phyloP scores from a whole-genome alignment of 2,888 invertebrate species.

The Eudasyphora cyanicolor region DNA sequence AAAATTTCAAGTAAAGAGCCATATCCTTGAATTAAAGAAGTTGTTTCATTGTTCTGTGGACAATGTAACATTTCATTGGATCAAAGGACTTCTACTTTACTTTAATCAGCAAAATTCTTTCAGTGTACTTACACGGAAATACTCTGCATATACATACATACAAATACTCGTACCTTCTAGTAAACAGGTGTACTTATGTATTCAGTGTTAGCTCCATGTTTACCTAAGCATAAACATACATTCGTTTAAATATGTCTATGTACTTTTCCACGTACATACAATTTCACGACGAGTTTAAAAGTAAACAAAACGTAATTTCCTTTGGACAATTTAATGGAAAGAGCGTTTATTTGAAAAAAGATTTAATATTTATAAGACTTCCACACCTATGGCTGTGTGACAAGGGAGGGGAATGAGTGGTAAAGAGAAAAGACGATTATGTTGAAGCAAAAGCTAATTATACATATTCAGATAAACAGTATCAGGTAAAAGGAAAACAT shows the following conservation, averaged over 20 bases:
- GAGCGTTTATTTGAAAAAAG: constrained; percentile 44
- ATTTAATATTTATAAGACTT: constrained; percentile 45
- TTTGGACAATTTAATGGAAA: not conserved
- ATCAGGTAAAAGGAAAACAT: constrained; percentile 46
- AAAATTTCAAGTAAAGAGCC: too few relatives aligned
- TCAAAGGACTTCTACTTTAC: too few relatives aligned
- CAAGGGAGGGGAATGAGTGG: not conserved
- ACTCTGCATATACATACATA: too few relatives aligned
- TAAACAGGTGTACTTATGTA: not conserved
- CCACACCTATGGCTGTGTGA: constrained; percentile 39
- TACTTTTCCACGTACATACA: not conserved
- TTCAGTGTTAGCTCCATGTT: not conserved
- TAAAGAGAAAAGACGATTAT: too few relatives aligned
- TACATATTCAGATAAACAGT: constrained; percentile 2
- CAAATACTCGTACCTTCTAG: too few relatives aligned
- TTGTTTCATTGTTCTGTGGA: too few relatives aligned
- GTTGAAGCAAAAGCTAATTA: constrained; percentile 24
- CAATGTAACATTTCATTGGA: too few relatives aligned
- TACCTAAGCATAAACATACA: not conserved
- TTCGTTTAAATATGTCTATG: not conserved
- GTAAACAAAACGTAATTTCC: constrained; percentile 37
- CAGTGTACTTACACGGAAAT: too few relatives aligned
- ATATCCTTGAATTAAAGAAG: too few relatives aligned
- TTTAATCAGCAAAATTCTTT: too few relatives aligned
- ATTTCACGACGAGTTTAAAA: constrained; percentile 34